phyloP scores from a whole-genome alignment of 2,113 vertebrate genomes.

The Emydocephalus ijimae region DNA sequence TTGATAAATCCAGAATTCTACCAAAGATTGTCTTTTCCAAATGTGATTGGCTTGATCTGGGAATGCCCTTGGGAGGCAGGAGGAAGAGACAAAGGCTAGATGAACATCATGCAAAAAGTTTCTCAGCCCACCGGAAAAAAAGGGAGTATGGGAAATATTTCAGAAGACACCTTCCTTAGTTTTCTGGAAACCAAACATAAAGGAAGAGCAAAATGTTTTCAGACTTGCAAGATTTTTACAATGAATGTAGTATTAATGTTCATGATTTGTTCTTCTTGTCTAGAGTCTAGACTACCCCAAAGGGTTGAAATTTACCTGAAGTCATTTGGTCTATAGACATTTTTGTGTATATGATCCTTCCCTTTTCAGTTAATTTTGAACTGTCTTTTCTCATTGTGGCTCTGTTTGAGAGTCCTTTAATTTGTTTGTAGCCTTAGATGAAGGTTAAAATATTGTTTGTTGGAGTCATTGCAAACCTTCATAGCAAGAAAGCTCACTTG shows the following conservation, averaged over 20 bases:
- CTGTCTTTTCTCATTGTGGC: neutral
- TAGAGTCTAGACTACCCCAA: neutral
- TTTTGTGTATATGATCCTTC: neutral
- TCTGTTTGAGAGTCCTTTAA: neutral
- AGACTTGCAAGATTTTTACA: neutral
- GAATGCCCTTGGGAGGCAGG: neutral
- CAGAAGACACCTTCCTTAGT: neutral
- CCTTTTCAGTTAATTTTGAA: neutral
- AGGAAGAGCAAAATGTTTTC: neutral
- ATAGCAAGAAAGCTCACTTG: neutral
- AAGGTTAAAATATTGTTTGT: neutral
- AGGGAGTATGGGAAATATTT: neutral
- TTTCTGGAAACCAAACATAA: neutral
- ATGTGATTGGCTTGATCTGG: neutral
- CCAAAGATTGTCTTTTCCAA: neutral
- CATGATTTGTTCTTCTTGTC: neutral
- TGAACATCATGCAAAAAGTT: neutral
- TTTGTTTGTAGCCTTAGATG: neutral
- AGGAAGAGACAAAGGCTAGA: neutral
- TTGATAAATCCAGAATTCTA: neutral
- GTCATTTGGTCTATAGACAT: neutral
- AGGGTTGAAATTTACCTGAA: neutral
- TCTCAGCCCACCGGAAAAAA: neutral
- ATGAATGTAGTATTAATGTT: neutral
- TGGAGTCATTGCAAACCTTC: neutral